Evolutionary conservation across 1,140 invertebrate genomes (phyloP).

Genomic region (Brachionus paranguensis): DNA sequence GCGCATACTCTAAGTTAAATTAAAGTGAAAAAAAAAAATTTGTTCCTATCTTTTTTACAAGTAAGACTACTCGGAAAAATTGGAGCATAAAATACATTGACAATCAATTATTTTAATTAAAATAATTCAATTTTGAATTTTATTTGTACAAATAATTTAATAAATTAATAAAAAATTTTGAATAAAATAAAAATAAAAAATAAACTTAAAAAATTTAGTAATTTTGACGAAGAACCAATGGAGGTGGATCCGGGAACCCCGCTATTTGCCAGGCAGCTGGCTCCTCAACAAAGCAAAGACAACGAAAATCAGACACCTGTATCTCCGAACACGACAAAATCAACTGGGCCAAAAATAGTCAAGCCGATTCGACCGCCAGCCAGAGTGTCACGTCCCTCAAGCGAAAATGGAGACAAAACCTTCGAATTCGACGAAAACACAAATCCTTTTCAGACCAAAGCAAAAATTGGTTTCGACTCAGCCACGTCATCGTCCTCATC

Average conservation of each 20-base stretch:
- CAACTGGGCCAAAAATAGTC: background rate
- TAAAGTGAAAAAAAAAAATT: background rate
- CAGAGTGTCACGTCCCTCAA: background rate
- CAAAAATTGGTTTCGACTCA: conserved; percentile 14
- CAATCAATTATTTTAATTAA: background rate
- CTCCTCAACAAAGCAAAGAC: background rate
- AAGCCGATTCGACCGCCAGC: background rate
- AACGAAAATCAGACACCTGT: background rate
- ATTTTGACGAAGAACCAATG: conserved; percentile 37
- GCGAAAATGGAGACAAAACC: background rate
- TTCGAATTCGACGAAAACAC: background rate
- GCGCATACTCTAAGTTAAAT: background rate
- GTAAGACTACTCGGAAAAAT: background rate
- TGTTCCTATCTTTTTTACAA: background rate
- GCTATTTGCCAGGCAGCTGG: background rate
- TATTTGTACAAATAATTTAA: background rate
- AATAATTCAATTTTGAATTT: background rate
- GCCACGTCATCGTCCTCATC: conserved; percentile 11
- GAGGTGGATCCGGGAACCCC: conserved; percentile 20
- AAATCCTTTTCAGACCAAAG: background rate
- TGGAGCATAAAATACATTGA: background rate
- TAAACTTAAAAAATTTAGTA: background rate
- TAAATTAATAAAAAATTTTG: background rate
- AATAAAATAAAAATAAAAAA: background rate
- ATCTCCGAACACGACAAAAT: background rate